A percentile compares a stretch with the other conserved stretches of the same genome.
These are phyloP conservation scores for Dicyrtomina minuta DNA, from an alignment of 2,888 invertebrate species.

Conservation along the genomic window DNA sequence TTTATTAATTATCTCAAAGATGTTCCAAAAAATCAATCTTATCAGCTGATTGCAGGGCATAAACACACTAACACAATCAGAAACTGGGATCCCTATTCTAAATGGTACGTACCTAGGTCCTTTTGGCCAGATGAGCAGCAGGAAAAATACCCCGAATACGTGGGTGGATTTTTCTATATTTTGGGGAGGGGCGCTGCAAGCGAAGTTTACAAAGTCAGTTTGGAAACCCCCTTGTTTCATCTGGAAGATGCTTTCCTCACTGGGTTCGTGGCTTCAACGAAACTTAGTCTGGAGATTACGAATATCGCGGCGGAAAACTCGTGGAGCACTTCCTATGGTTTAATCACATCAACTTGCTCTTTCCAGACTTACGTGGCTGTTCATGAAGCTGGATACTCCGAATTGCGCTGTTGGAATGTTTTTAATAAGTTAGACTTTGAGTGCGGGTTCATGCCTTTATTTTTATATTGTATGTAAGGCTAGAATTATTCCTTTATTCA, in stretches of 20 bases:
- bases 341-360: slow-evolving; percentile 25
- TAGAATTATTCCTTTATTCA: no score
- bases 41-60: slow-evolving; percentile 54
- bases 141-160: slow-evolving; percentile 56
- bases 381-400: background rate
- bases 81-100: slow-evolving; percentile 53
- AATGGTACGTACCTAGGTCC: slow-evolving; percentile 55
- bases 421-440: slow-evolving; percentile 15
- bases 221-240: slow-evolving; percentile 54
- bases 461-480: slow-evolving; percentile 26
- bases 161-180: slow-evolving; percentile 56
- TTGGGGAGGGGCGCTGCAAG: slow-evolving; percentile 53
- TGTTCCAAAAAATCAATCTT: slow-evolving; percentile 24
- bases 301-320: slow-evolving; percentile 37
- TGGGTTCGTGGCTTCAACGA: slow-evolving; percentile 50
- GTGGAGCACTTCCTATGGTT: slow-evolving; percentile 20
- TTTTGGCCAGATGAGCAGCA: slow-evolving; percentile 53
- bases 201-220: slow-evolving; percentile 53
- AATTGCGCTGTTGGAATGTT: slow-evolving; percentile 23
- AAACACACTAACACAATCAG: slow-evolving; percentile 54
- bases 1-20: no score
- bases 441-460: slow-evolving; percentile 25
- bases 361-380: slow-evolving; percentile 19
- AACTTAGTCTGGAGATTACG: slow-evolving; percentile 38
- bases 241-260: slow-evolving; percentile 56